phyloP scores from a whole-genome alignment of 2,888 invertebrate genomes.

The Melolontha melolontha region DNA sequence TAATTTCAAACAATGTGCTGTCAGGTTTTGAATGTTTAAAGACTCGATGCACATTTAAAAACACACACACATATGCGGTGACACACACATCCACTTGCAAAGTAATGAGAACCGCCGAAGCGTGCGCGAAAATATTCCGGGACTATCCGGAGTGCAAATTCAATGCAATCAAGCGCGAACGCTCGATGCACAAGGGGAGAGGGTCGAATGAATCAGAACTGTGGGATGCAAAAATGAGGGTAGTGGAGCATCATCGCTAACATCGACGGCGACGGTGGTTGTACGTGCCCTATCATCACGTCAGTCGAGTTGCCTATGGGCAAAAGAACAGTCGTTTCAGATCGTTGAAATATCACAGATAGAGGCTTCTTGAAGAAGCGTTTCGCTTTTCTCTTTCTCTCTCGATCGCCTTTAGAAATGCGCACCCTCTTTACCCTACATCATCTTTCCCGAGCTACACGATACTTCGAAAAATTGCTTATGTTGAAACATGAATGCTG shows the following conservation, averaged over 20 bases:
- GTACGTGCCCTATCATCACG: constrained; percentile 22
- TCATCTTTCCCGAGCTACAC: neutral
- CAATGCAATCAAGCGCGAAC: neutral
- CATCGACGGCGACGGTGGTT: constrained; percentile 1
- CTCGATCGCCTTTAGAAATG: neutral
- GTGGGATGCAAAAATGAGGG: constrained; percentile 14
- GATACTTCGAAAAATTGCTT: constrained; percentile 22
- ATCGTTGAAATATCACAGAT: constrained; percentile 24
- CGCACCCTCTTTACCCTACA: neutral
- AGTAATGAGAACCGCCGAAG: too few species aligned
- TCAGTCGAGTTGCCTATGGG: constrained; percentile 1
- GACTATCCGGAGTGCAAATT: neutral
- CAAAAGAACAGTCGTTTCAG: constrained; percentile 19
- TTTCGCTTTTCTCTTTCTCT: neutral
- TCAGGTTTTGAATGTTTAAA: too few species aligned
- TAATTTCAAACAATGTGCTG: too few species aligned
- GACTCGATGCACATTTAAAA: too few species aligned
- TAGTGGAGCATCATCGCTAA: constrained; percentile 1
- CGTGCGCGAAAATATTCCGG: neutral
- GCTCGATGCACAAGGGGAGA: constrained; percentile 4
- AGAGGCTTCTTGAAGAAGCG: neutral
- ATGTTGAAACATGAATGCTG: constrained; percentile 25
- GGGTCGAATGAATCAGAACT: neutral
- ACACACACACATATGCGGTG: too few species aligned
- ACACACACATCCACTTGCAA: too few species aligned